Evolutionary conservation across 2,888 invertebrate species (phyloP).

Genomic region (Acrobasis suavella): DNA sequence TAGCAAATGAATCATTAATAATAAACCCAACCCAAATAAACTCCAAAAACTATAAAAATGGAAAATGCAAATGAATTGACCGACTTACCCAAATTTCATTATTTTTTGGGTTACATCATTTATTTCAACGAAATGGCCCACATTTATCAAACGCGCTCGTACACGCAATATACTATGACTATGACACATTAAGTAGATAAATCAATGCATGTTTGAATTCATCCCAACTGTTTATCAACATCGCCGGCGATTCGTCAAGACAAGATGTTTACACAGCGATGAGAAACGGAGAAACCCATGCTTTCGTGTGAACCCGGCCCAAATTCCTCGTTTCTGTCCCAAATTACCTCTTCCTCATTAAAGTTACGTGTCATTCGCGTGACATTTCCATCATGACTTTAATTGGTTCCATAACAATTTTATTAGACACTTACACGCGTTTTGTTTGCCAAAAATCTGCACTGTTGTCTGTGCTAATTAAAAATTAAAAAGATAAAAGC

Average conservation of each 20-base stretch:
- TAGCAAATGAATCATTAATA: background rate
- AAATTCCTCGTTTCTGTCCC: constrained; percentile 35
- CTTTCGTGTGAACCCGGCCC: constrained; percentile 14
- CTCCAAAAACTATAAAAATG: background rate
- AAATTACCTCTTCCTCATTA: constrained; percentile 80
- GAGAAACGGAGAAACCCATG: constrained; percentile 1
- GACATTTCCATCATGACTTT: constrained; percentile 63
- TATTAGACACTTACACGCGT: background rate
- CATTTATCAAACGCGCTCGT: background rate
- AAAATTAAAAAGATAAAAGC: too few relatives aligned
- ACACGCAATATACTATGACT: background rate
- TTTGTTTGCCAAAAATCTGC: background rate
- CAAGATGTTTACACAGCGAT: constrained; percentile 15
- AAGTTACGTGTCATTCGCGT: constrained; percentile 58
- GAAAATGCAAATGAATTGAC: background rate
- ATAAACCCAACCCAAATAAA: background rate
- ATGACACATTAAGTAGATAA: constrained; percentile 9
- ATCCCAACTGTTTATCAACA: constrained; percentile 18
- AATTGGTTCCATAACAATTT: constrained; percentile 53
- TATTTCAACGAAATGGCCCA: background rate
- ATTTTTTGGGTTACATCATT: constrained; percentile 2
- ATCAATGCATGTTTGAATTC: constrained; percentile 16
- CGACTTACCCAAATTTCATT: background rate
- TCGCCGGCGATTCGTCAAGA: constrained; percentile 4
- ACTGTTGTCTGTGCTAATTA: too few relatives aligned